Percentiles rank a stretch among this genome's conserved stretches.
Conservation (phyloP, 2,888 invertebrate species). For the Sisyra terminalis region DNA sequence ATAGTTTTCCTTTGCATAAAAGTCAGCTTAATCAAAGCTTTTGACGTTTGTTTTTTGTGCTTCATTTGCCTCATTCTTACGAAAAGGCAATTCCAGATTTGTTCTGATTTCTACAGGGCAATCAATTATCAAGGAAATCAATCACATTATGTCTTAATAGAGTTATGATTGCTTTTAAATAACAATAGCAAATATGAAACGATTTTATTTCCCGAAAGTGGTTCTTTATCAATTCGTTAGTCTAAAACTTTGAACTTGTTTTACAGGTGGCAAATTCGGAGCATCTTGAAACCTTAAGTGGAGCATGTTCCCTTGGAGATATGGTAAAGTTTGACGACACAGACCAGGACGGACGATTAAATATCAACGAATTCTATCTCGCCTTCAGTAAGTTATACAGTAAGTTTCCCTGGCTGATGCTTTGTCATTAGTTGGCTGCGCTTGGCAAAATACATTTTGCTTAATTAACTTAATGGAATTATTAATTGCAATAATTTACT, state of each 20-base stretch:
- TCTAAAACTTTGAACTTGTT: conserved; percentile 5
- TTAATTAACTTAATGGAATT: background rate
- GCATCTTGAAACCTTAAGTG: conserved; percentile 42
- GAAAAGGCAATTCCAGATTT: too few relatives aligned
- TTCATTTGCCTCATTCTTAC: too few relatives aligned
- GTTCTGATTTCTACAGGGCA: too few relatives aligned
- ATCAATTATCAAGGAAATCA: too few relatives aligned
- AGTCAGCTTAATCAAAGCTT: too few relatives aligned
- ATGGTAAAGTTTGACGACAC: conserved; percentile 53
- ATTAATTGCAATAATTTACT: background rate
- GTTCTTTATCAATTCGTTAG: too few relatives aligned
- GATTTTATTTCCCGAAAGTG: too few relatives aligned
- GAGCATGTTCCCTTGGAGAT: conserved; percentile 46
- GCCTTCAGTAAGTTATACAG: conserved; percentile 62
- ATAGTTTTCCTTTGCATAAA: background rate
- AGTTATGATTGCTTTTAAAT: too few relatives aligned
- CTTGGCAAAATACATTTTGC: conserved; percentile 1
- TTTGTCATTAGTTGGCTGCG: conserved; percentile 4
- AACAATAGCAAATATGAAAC: too few relatives aligned
- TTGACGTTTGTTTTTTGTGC: too few relatives aligned
- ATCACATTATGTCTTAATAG: too few relatives aligned
- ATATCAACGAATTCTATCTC: conserved; percentile 55
- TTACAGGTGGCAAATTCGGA: conserved; percentile 43
- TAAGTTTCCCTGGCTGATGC: conserved; percentile 26
- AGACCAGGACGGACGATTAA: conserved; percentile 44